Evolutionary conservation across 2,797 vertebrate genomes (phyloP), one percentile per base, ranked within the genome.

Genomic region (Bovichtus diacanthus): DNA sequence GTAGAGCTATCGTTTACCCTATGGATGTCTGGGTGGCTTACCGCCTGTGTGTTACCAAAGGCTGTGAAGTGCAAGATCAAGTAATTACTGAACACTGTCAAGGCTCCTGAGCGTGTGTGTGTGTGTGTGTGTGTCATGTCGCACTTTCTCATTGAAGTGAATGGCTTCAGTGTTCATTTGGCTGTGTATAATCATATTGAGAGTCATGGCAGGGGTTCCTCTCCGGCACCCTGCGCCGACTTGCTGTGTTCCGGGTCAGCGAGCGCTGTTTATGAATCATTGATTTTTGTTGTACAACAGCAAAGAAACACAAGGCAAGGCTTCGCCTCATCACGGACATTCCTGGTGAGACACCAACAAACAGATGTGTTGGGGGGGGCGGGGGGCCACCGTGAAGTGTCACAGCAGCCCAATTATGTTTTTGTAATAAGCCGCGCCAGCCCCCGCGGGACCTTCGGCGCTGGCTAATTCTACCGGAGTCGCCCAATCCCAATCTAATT

Each of bases 221-320:
- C 58, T 56, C 66, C 61, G 76, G 71, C 81, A 80, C 77, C 64
- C 61, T 4, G 61, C 29, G 12, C 46, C 15, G 74, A 74, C 78
- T n/a, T 44, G 76, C 78, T 53, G 72, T 2, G 83, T 76, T 87
- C 59, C 25, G 86, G 92, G 91, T 94, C 92, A 90, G 71, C 1
- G 62, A 46, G 70, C 47, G 67, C 74, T 60, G 77, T 92, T 93
- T 87, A 89, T 75, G 82, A 89, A 84, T 87, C 91, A 94, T 92
- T 88, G 92, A 91, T 92, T 91, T n/a, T 87, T 80, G 80, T 90
- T 93, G 88, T 92, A 89, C 78, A 60, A 90, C 85, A 92, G 77
- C 72, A 61, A 75, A 69, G 80, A 88, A 81, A 88, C 80, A 87
- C 82, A 64, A 75, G 88, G 67, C 71, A 2, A 53, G 55, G 80